These are phyloP conservation scores for Euglossa dilemma DNA, from an alignment of 1,140 invertebrate genomes.

Conservation along the genomic window DNA sequence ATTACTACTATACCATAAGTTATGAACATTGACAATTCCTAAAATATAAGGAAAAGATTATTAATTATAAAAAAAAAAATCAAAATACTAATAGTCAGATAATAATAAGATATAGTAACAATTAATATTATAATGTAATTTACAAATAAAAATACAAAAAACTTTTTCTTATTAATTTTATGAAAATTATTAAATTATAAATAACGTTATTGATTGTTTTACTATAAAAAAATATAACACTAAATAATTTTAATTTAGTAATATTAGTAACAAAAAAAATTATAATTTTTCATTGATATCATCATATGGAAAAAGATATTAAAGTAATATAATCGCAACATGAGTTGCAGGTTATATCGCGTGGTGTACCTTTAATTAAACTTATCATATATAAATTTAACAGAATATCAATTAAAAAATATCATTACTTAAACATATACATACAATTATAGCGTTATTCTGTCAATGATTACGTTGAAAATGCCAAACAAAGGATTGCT, in stretches of 20 bases:
- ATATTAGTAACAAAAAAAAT: neutral
- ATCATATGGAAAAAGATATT: neutral
- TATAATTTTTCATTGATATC: neutral
- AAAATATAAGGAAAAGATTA: conserved; percentile 7
- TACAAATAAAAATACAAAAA: neutral
- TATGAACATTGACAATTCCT: conserved; percentile 68
- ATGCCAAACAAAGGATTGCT: neutral
- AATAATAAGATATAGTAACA: neutral
- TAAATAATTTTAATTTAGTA: neutral
- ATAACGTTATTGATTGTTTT: neutral
- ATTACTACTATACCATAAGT: conserved; percentile 66
- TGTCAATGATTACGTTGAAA: neutral
- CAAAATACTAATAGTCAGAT: neutral
- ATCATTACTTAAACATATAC: neutral
- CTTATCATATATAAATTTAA: neutral
- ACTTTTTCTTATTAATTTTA: neutral
- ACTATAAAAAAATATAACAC: neutral
- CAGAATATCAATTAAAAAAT: conserved; percentile 15
- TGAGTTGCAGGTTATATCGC: conserved; percentile 45
- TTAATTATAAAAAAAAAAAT: conserved; percentile 5
- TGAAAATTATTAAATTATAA: neutral
- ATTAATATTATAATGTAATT: neutral
- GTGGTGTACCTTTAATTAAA: conserved; percentile 1
- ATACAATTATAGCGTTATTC: neutral
- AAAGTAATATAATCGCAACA: neutral